Percentiles rank a stretch among this genome's conserved stretches.
Conservation (phyloP, 2,797 vertebrate species). For the Peromyscus nudipes region DNA sequence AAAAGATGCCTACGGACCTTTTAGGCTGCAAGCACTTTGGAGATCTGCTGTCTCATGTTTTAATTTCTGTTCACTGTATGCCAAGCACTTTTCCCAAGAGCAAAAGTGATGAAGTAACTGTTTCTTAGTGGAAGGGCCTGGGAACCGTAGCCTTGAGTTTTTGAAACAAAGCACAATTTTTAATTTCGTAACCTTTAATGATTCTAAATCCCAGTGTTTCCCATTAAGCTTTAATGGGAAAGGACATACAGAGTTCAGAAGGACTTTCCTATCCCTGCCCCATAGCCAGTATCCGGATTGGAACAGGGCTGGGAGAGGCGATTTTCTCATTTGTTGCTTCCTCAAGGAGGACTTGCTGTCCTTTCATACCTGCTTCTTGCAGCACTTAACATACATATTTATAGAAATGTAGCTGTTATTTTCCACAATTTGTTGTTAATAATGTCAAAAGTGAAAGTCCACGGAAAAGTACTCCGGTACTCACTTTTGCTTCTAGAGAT, state of each 20-base stretch:
- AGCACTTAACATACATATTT: conserved; percentile 15
- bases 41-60: conserved; percentile 78
- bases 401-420: not conserved
- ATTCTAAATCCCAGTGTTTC: not conserved
- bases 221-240: not conserved
- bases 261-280: not conserved
- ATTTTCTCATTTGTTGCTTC: not conserved
- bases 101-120: conserved; percentile 62
- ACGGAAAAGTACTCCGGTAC: not conserved
- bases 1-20: conserved; percentile 49
- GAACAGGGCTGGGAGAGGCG: not conserved
- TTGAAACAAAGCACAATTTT: conserved; percentile 62
- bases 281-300: not conserved
- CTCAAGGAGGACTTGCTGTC: not conserved
- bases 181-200: conserved; percentile 25
- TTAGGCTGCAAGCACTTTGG: not conserved
- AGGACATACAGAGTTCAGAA: conserved; percentile 5
- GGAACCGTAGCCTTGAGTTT: conserved; percentile 35
- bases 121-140: conserved; percentile 52
- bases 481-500: conserved; percentile 25
- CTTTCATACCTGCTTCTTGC: not conserved
- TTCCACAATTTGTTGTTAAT: conserved; percentile 36
- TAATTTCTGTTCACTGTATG: not conserved
- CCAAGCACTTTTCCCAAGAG: conserved; percentile 66
- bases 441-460: conserved; percentile 13